phyloP scores from a whole-genome alignment of 1,140 invertebrate genomes.

The Nasonia vitripennis region DNA sequence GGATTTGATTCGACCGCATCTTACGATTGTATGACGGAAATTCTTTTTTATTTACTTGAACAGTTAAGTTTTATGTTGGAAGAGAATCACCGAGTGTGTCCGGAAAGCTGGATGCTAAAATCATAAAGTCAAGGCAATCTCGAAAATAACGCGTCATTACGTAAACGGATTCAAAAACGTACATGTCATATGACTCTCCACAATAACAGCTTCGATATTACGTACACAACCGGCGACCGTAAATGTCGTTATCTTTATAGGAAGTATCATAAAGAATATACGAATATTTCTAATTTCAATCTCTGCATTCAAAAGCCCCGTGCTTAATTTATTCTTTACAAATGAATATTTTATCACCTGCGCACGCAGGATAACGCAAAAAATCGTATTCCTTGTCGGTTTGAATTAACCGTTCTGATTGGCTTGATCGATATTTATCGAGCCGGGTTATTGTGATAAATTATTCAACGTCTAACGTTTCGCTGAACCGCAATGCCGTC shows the following conservation, averaged over 20 bases:
- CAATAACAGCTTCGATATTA: not conserved
- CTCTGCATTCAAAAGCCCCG: not conserved
- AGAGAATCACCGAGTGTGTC: no score
- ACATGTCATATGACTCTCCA: not conserved
- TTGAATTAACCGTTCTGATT: slow-evolving; percentile 6
- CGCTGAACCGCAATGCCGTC: slow-evolving; percentile 9
- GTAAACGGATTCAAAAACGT: not conserved
- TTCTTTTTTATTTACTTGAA: not conserved
- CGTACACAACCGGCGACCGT: not conserved
- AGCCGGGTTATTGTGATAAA: slow-evolving; percentile 22
- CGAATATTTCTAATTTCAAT: not conserved
- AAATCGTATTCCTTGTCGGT: not conserved
- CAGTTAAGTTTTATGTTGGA: not conserved
- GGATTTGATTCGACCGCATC: not conserved
- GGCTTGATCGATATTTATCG: not conserved
- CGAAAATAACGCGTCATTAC: not conserved
- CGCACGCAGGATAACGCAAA: no score
- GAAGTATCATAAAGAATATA: not conserved
- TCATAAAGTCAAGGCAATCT: not conserved
- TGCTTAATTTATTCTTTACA: not conserved
- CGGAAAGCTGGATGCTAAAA: no score
- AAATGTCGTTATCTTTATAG: not conserved
- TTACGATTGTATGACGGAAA: no score
- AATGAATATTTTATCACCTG: not conserved
- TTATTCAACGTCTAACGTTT: slow-evolving; percentile 40